Conservation (phyloP, 2,113 vertebrate genomes). For the Megalops atlanticus region DNA sequence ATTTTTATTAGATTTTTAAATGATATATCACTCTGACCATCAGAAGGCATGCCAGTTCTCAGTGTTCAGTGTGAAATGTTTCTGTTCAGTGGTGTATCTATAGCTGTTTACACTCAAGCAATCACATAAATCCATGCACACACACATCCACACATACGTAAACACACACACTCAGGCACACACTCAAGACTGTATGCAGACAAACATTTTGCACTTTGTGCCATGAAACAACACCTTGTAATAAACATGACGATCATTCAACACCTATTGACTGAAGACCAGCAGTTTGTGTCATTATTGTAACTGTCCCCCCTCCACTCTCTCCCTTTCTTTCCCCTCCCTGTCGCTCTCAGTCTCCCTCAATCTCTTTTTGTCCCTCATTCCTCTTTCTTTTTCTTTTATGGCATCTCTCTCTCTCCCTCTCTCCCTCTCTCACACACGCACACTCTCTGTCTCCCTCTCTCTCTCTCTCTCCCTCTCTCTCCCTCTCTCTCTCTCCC, state of each 20-base stretch:
- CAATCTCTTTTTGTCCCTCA: constrained; percentile 13
- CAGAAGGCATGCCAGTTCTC: no score
- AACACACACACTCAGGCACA: background rate
- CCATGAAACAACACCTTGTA: background rate
- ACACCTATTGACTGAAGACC: no score
- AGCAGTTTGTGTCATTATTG: no score
- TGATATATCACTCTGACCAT: no score
- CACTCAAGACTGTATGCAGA: background rate
- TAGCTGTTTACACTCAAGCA: no score
- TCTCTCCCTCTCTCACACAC: background rate
- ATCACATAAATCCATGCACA: background rate
- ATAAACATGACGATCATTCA: no score
- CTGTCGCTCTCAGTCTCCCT: constrained; percentile 13
- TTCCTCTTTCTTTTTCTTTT: background rate
- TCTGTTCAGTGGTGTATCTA: no score
- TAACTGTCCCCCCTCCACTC: background rate
- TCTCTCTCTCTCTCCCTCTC: constrained; percentile 19
- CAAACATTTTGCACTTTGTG: background rate
- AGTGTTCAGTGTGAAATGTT: no score
- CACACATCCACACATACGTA: background rate
- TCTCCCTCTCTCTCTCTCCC: background rate
- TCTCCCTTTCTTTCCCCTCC: constrained; percentile 16
- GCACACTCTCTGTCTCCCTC: background rate
- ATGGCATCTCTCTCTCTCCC: background rate
- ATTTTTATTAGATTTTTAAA: no score